These are phyloP conservation scores for Arbacia lixula DNA, from an alignment of 53 echinoderm and acorn worm genomes.

Conservation along the genomic window DNA sequence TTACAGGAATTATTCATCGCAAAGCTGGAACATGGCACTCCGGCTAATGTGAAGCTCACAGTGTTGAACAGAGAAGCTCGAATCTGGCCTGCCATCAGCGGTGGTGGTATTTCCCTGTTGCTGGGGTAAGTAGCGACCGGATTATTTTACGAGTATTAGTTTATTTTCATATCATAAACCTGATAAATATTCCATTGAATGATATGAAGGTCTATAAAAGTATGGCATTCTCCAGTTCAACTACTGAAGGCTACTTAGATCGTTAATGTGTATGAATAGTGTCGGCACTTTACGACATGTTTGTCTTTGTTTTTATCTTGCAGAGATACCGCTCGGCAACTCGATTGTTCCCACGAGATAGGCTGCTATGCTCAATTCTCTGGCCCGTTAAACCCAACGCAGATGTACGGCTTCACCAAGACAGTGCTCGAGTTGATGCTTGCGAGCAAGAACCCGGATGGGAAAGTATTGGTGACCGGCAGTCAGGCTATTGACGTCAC, in stretches of 20 bases:
- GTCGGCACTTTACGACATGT: too few relatives aligned
- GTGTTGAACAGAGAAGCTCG: slow-evolving; percentile 73
- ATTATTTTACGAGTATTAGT: too few relatives aligned
- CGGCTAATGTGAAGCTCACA: slow-evolving; percentile 66
- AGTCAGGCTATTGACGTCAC: slow-evolving; percentile 64
- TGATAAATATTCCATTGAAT: too few relatives aligned
- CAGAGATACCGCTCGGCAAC: slow-evolving; percentile 63
- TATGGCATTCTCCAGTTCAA: too few relatives aligned
- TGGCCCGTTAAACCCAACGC: slow-evolving; percentile 49
- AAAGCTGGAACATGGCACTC: slow-evolving; percentile 50
- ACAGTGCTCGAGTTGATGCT: slow-evolving; percentile 70
- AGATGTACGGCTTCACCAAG: slow-evolving; percentile 72
- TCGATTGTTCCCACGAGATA: slow-evolving; percentile 57
- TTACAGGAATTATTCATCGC: slow-evolving; percentile 56
- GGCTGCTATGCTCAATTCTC: slow-evolving; percentile 85
- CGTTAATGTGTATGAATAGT: too few relatives aligned
- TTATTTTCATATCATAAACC: too few relatives aligned
- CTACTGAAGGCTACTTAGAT: too few relatives aligned
- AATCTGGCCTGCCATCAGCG: slow-evolving; percentile 70
- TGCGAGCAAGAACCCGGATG: slow-evolving; percentile 63
- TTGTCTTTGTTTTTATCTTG: too few relatives aligned
- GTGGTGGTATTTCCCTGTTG: slow-evolving; percentile 74
- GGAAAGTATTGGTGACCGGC: slow-evolving; percentile 68
- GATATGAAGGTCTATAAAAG: too few relatives aligned
- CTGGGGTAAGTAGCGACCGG: slow-evolving; percentile 69